Evolutionary conservation across 2,113 vertebrate genomes (phyloP), one percentile per base, ranked within the genome.

Genomic region (Pygoscelis antarcticus): DNA sequence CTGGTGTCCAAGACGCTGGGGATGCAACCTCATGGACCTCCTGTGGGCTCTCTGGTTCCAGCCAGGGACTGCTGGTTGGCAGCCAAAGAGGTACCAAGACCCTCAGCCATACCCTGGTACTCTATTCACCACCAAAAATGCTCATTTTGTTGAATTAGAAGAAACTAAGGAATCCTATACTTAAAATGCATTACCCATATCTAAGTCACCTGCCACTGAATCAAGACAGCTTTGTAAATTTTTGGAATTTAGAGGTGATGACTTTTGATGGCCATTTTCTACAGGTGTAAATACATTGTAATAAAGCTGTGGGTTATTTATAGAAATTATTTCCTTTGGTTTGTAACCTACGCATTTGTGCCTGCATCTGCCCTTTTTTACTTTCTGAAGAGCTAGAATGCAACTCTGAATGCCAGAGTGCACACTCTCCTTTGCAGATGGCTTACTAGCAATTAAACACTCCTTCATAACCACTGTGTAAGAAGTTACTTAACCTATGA

Each of bases 21-120:
- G 15, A 5, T 46, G 44, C 1, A 4, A 65, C 16, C 10, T 2
- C 17, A 2, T 0, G 1, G 26, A 23, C 4, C 16, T 88, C 7
- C 9, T 26, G 2, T 6, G 74, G 69, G 10, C 9, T 25, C 34
- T 61, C 46, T 87, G 3, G 19, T 74, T 72, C 44, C 46, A 82
- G 13, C 3, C 26, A 83, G 36, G 4, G 23, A 38, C 11, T 22
- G 13, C 16, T 2, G 0, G 2, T 21, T 62, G 17, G 4, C 36
- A 58, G 18, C 6, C 26, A 49, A 64, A 47, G 6, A 88, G 7
- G 12, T 16, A 36, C 5, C 16, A 49, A 57, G 40, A 23, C 16
- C 19, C 6, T 82, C 36, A 58, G 5, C 13, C 3, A 5, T 16
- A 34, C 5, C 4, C 14, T 27, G 6, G 2, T 55, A 18, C 69